phyloP scores from a whole-genome alignment of 2,797 vertebrate species.

The Chelmon rostratus region DNA sequence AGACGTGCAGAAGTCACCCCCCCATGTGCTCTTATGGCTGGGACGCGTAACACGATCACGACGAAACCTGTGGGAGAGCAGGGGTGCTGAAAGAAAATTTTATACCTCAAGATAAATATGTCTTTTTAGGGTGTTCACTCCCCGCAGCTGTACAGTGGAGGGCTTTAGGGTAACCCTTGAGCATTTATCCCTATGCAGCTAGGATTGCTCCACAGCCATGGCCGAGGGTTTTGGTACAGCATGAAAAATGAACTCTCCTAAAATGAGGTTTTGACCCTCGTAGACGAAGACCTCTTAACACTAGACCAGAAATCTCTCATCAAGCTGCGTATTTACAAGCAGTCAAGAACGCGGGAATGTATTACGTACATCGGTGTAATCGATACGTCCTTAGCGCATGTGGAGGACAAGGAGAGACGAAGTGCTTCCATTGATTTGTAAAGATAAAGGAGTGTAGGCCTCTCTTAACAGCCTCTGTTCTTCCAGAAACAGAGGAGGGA shows the following conservation, averaged over 20 bases:
- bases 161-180: conserved; percentile 39
- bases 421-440: conserved; percentile 75
- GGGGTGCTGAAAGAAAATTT: conserved; percentile 72
- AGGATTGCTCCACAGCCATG: conserved; percentile 26
- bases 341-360: conserved; percentile 45
- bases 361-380: conserved; percentile 49
- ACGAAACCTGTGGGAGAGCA: conserved; percentile 70
- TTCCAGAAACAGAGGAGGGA: conserved; percentile 70
- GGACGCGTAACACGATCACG: conserved; percentile 68
- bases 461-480: conserved; percentile 69
- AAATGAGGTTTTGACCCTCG: conserved; percentile 37
- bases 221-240: conserved; percentile 36
- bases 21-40: conserved; percentile 5
- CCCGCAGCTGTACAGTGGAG: conserved; percentile 56
- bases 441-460: conserved; percentile 65
- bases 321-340: conserved; percentile 60
- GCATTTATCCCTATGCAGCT: conserved; percentile 31
- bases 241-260: conserved; percentile 40
- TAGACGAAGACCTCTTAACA: conserved; percentile 24
- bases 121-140: conserved; percentile 53
- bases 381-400: conserved; percentile 56
- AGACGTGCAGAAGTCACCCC: conserved; percentile 70
- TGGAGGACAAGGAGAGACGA: conserved; percentile 70
- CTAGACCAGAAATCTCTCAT: conserved; percentile 36
- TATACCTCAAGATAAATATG: conserved; percentile 70